A percentile compares a stretch with the other conserved stretches of the same genome.
phyloP scores from a whole-genome alignment of 2,888 invertebrate species.

The Phorcus lineatus region DNA sequence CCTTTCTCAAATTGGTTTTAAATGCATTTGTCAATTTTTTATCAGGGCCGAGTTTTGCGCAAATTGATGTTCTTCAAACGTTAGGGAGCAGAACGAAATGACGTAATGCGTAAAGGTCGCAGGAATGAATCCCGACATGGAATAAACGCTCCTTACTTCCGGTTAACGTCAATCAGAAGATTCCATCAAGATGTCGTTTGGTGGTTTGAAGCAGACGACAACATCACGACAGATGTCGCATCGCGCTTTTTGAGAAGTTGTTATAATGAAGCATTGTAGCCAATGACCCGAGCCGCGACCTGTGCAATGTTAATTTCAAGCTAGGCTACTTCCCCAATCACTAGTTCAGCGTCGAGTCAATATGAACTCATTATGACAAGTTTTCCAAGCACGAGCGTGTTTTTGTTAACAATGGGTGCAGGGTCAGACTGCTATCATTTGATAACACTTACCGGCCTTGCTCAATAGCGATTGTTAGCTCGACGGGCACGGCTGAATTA shows the following conservation, averaged over 20 bases:
- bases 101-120: too few relatives aligned
- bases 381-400: background rate
- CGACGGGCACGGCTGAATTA: background rate
- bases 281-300: background rate
- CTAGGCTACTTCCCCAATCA: background rate
- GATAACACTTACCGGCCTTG: background rate
- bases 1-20: too few relatives aligned
- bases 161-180: background rate
- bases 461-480: background rate
- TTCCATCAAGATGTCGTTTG: conserved; percentile 8
- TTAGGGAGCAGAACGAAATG: too few relatives aligned
- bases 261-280: conserved; percentile 1
- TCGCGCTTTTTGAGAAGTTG: background rate
- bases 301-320: background rate
- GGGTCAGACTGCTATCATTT: background rate
- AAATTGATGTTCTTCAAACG: too few relatives aligned
- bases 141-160: background rate
- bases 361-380: background rate
- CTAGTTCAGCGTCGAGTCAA: background rate
- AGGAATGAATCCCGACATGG: background rate
- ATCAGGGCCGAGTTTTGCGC: too few relatives aligned
- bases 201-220: conserved; percentile 10
- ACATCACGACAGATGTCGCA: background rate
- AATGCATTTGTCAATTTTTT: too few relatives aligned
- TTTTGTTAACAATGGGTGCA: background rate